A percentile compares a stretch with the other conserved stretches of the same genome.
Conservation (phyloP, 2,113 vertebrate genomes). For the Spilogale gracilis region DNA sequence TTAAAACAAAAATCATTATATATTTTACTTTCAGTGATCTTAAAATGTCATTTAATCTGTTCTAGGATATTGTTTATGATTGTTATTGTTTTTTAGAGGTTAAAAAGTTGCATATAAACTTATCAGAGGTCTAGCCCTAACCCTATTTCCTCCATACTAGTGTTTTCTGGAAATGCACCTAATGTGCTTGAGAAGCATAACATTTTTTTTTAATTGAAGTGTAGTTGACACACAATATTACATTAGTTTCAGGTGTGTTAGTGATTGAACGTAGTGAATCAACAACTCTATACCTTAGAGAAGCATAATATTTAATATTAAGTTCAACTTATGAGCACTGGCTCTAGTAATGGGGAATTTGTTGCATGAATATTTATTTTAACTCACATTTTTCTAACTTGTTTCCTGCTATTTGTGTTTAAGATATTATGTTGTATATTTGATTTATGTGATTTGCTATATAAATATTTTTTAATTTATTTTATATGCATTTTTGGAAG, state of each 20-base stretch:
- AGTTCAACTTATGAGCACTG: neutral
- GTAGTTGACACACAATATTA: neutral
- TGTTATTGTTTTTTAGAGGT: neutral
- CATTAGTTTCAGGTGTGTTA: neutral
- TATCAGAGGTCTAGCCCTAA: neutral
- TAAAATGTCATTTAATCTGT: neutral
- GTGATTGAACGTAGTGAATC: neutral
- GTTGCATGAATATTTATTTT: neutral
- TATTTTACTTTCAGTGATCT: neutral
- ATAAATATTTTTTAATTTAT: neutral
- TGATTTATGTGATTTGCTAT: neutral
- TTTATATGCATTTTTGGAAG: neutral
- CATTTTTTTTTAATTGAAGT: neutral
- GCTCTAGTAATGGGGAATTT: neutral
- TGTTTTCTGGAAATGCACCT: neutral
- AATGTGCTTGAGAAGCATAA: neutral
- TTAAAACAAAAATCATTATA: neutral
- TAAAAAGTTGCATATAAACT: neutral
- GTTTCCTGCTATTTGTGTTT: neutral
- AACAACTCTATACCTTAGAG: neutral
- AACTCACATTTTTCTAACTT: neutral
- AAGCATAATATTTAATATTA: neutral
- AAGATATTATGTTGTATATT: neutral
- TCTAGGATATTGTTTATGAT: neutral
- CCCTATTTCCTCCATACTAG: neutral